A percentile compares a stretch with the other conserved stretches of the same genome.
phyloP scores from a whole-genome alignment of 2,797 vertebrate genomes.

The Myotis daubentonii region DNA sequence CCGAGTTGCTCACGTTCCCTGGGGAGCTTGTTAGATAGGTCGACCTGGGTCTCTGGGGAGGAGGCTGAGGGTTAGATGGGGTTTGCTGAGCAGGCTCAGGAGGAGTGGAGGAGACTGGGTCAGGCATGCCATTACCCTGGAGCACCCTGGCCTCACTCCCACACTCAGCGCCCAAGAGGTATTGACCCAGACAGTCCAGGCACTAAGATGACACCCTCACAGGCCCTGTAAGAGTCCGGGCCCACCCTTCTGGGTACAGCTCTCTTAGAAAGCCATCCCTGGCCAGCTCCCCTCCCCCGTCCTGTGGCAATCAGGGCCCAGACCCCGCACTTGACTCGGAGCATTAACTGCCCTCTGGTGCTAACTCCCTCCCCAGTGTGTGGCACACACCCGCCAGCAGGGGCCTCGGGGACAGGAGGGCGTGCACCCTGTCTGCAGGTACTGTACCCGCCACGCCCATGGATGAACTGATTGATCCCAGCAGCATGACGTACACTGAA shows the following conservation, averaged over 20 bases:
- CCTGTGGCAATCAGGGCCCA: neutral
- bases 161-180: neutral
- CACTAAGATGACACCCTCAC: neutral
- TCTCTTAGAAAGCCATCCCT: neutral
- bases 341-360: neutral
- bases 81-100: neutral
- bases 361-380: neutral
- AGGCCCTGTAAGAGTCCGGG: neutral
- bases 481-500: neutral
- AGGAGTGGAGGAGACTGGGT: neutral
- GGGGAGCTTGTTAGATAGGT: no score
- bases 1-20: no score
- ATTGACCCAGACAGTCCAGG: neutral
- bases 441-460: fast-evolving
- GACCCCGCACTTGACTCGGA: neutral
- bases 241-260: neutral
- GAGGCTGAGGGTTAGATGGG: neutral
- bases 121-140: neutral
- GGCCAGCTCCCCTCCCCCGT: neutral
- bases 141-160: neutral
- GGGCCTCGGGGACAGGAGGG: neutral
- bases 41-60: neutral
- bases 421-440: neutral
- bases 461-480: neutral
- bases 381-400: fast-evolving